phyloP scores from a whole-genome alignment of 2,113 vertebrate genomes.

The Formicarius rufipectus region DNA sequence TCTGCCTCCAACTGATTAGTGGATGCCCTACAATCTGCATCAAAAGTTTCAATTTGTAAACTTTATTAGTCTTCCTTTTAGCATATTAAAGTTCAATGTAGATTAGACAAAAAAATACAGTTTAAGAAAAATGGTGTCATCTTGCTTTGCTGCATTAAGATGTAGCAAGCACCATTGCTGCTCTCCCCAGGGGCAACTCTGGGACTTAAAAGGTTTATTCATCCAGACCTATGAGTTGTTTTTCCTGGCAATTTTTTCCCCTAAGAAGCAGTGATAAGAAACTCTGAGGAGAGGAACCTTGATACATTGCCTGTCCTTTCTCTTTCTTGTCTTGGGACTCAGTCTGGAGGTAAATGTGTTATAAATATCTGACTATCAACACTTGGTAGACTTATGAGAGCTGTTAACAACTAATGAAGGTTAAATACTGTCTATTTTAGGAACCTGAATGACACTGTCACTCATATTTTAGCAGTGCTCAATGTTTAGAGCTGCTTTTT shows the following conservation, averaged over 20 bases:
- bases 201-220: neutral
- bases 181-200: neutral
- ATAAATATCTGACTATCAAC: constrained; percentile 22
- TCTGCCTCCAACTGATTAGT: neutral
- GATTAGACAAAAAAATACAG: neutral
- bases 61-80: no score
- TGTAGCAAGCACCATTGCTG: neutral
- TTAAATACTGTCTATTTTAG: constrained; percentile 47
- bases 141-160: neutral
- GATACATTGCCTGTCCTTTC: neutral
- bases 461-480: neutral
- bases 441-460: neutral
- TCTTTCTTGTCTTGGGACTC: neutral
- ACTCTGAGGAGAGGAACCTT: neutral
- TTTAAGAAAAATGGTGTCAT: neutral
- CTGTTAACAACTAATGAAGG: constrained; percentile 40
- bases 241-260: neutral
- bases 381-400: constrained; percentile 13
- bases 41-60: neutral
- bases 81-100: no score
- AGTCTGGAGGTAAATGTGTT: constrained; percentile 16
- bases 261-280: neutral
- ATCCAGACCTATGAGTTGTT: neutral
- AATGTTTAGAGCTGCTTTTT: neutral
- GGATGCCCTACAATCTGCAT: neutral